Base-by-base conservation (phyloP, 2,888 invertebrate genomes). In the Microctonus aethiopoides region DNA sequence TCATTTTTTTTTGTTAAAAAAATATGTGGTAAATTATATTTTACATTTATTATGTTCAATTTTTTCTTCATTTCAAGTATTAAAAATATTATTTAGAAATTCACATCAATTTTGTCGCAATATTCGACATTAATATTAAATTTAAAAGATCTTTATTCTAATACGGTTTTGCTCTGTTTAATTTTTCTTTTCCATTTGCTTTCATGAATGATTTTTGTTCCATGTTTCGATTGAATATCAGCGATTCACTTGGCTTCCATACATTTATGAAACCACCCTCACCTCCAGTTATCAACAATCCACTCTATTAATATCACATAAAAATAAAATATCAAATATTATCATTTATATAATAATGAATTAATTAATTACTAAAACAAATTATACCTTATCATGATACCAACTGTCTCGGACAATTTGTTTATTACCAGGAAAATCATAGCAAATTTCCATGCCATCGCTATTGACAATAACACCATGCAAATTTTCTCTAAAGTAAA, bases 391-490 rank as follows among this genome's bases (percentile, higher is more conserved):
- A 70, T 87, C 81, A 78, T 92, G 89, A 76, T 89, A 91, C 86
- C 91, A 89, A 82, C 92, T 92, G 70, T 91, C 89, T n/a, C 94
- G 88, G 1, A 94, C 91, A 13, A 91, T 88, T 85, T 95, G 94
- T 72, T 89, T 91, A 83, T 94, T 95, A 22, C 87, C 89, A 5
- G 81, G 76, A 77, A 93, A 91, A 80, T 90, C 87, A 0, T 90
- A 88, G 72, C 84, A 79, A 0, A 91, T 91, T 73, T 88, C 82
- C 34, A 93, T 84, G 68, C 88, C 88, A 22, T 88, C 88, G 0
- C 85, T 81, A 36, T 54, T 32, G 5, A 91, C 76, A 62, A 80
- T 81, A 34, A 90, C 80, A 24, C 89, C 88, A 66, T 89, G 85
- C 65, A 91, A 88, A 80, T 85, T 79, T 61, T 81, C 83, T 24